Base-by-base conservation (phyloP, 2,797 vertebrate species). In the Acipenser oxyrinchus region DNA sequence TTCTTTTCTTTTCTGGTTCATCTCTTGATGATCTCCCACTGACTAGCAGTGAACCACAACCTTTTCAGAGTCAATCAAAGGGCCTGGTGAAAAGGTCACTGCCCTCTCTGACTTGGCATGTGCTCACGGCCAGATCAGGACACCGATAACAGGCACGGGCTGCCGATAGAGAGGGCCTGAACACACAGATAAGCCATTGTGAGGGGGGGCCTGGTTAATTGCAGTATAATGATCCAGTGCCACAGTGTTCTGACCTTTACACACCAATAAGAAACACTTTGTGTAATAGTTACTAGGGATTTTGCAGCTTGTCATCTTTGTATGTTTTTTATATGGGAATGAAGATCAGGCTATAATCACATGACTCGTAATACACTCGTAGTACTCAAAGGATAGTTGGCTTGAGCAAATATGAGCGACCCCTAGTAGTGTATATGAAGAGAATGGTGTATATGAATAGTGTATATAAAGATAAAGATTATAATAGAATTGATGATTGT, bases 41-140 rank as follows among this genome's bases (percentile, higher is more conserved):
- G 68, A 78, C 66, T 65, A 72, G 74, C 78, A 74, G 78, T 66
- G 70, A 60, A 71, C 68, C 63, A 72, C 73, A 81, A 78, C 82
- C 78, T 77, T 66, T 75, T 83, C 79, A 60, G 63, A 68, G 63
- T 58, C 63, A 12, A 11, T 67, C 6, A 8, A 53, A 8, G 18
- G 58, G 23, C 62, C 53, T n/a, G 78, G 67, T 75, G 80, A 73
- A 82, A 86, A 81, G 80, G 83, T 87, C 83, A 78, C 50, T 1
- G 59, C 73, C 78, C 76, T 86, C 77, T 86, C 74, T 87, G 88
- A 91, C 89, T 81, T 63, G 74, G 74, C 70, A 65, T 81, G 80
- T 82, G 75, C 76, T 79, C 72, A 74, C 62, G 67, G 77, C 77
- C 81, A 76, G 83, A 74, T 77, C 70, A 78, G 77, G 78, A 79